Evolutionary conservation across 2,113 vertebrate species (phyloP).

Genomic region (Hydrochoerus hydrochaeris): DNA sequence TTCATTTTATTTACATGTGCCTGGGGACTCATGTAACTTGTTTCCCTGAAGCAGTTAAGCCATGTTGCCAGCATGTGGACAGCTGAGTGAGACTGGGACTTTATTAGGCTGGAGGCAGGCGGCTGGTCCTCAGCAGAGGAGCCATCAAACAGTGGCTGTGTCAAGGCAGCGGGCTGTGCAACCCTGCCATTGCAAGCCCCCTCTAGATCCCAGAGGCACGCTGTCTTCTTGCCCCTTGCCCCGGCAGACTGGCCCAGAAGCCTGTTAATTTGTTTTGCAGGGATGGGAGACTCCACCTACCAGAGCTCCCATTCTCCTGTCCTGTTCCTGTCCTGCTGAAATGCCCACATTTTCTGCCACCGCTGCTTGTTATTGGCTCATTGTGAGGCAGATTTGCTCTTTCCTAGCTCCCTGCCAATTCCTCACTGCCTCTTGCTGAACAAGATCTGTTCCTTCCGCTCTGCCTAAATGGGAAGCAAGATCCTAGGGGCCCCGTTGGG

Average conservation of each 20-base stretch:
- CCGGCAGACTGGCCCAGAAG: accelerated
- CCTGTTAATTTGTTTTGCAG: neutral
- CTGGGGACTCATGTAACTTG: constrained; percentile 81
- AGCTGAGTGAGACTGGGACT: constrained; percentile 53
- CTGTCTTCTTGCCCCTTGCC: neutral
- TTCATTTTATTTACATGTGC: constrained; percentile 89
- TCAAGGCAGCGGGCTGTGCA: neutral
- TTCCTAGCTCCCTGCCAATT: too few relatives aligned
- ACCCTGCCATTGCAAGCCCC: neutral
- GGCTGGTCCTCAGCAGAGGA: neutral
- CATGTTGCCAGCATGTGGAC: constrained; percentile 70
- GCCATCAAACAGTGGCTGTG: too few relatives aligned
- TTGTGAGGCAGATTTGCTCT: neutral
- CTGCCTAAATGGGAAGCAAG: neutral
- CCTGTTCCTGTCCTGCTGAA: neutral
- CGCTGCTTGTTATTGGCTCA: neutral
- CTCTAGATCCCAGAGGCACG: neutral
- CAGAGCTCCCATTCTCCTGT: neutral
- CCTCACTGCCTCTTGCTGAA: neutral
- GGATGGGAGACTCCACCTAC: neutral
- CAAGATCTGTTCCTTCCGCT: neutral
- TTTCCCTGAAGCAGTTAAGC: constrained; percentile 76
- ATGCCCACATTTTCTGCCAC: neutral
- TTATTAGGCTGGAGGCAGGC: neutral
- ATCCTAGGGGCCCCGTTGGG: neutral